A percentile compares a stretch with the other conserved stretches of the same genome.
These are phyloP conservation scores for Oxygymnocypris stewartii DNA, from an alignment of 2,113 vertebrate genomes.

Conservation along the genomic window DNA sequence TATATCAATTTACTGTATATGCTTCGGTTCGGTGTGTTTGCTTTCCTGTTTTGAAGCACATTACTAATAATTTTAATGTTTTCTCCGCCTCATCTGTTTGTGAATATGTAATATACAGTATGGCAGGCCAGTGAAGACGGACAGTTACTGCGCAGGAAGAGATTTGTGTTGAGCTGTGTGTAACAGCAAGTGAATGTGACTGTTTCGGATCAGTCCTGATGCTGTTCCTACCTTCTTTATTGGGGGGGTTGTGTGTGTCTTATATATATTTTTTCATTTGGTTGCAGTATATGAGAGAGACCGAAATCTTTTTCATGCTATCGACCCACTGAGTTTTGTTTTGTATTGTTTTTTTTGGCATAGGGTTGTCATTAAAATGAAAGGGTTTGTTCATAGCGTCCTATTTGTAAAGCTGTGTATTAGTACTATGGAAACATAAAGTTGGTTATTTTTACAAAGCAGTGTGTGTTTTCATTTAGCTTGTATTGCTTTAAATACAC, in stretches of 20 bases:
- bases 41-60: conserved; percentile 76
- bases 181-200: conserved; percentile 79
- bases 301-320: neutral
- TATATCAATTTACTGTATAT: conserved; percentile 74
- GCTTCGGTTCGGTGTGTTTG: conserved; percentile 80
- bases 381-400: conserved; percentile 92
- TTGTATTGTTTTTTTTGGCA: conserved; percentile 51
- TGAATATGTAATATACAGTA: conserved; percentile 76
- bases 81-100: conserved; percentile 51
- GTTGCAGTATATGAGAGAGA: conserved; percentile 20
- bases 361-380: conserved; percentile 67
- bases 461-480: conserved; percentile 48
- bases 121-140: conserved; percentile 65
- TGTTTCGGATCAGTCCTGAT: conserved; percentile 55
- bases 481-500: neutral
- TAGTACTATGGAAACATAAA: conserved; percentile 83
- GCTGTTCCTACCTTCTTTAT: conserved; percentile 69
- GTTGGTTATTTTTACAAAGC: conserved; percentile 81
- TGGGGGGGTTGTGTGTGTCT: conserved; percentile 44
- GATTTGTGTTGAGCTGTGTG: conserved; percentile 6
- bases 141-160: conserved; percentile 23
- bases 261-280: conserved; percentile 19
- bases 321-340: neutral
- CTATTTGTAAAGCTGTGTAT: conserved; percentile 92
- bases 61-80: conserved; percentile 66